phyloP scores from a whole-genome alignment of 1,140 invertebrate species.

The Polyergus mexicanus region DNA sequence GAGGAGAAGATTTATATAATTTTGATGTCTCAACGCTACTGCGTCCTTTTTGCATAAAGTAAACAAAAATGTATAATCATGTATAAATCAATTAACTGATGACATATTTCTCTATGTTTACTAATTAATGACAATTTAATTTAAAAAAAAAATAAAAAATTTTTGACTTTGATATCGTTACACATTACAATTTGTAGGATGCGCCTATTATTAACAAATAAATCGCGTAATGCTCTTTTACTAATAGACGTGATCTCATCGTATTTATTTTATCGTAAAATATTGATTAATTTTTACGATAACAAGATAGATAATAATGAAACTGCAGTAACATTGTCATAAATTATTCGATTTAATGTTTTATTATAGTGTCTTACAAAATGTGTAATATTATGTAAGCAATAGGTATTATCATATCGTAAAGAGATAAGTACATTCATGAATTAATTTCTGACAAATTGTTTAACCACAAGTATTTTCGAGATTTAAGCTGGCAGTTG shows the following conservation, averaged over 20 bases:
- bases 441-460: not conserved
- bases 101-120: no score
- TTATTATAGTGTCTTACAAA: not conserved
- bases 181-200: no score
- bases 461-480: not conserved
- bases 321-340: not conserved
- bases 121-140: slow-evolving; percentile 15
- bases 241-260: not conserved
- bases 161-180: not conserved
- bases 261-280: slow-evolving; percentile 27
- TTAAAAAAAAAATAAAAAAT: not conserved
- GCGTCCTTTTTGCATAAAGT: not conserved
- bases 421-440: not conserved
- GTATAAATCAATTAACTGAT: not conserved
- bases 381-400: not conserved
- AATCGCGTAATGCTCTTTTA: not conserved
- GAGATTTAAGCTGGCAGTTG: not conserved
- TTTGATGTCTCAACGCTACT: not conserved
- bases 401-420: not conserved
- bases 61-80: not conserved
- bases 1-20: not conserved
- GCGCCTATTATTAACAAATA: not conserved
- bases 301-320: not conserved
- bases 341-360: slow-evolving; percentile 11
- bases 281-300: slow-evolving; percentile 9